Evolutionary conservation across 2,113 vertebrate species (phyloP).

Genomic region (Camelus dromedarius): DNA sequence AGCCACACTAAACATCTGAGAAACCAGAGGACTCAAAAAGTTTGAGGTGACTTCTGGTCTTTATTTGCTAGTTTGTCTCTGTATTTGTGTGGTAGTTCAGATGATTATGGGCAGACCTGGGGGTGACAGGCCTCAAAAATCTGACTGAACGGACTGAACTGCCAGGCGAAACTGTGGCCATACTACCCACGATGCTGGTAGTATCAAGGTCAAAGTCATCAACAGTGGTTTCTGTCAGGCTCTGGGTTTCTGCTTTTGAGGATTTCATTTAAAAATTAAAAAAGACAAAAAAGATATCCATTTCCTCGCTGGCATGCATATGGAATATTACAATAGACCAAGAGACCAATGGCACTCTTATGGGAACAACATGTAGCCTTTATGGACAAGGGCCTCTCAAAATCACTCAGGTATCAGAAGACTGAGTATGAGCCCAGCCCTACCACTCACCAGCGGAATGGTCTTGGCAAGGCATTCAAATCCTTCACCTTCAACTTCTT

Average conservation of each 20-base stretch:
- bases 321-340: constrained; percentile 4
- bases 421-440: background rate
- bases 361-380: background rate
- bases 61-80: background rate
- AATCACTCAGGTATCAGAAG: background rate
- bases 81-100: background rate
- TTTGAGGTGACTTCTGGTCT: background rate
- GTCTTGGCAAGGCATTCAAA: background rate
- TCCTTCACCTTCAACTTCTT: background rate
- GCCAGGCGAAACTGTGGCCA: background rate
- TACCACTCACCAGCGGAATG: background rate
- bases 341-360: background rate
- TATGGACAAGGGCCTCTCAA: background rate
- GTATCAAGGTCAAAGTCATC: constrained; percentile 18
- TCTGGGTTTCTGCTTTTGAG: background rate
- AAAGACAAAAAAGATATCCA: constrained; percentile 21
- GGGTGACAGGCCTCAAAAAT: background rate
- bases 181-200: background rate
- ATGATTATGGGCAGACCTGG: background rate
- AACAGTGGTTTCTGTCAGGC: background rate
- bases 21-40: background rate
- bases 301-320: background rate
- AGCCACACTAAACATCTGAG: background rate
- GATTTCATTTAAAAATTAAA: constrained; percentile 23
- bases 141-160: background rate